A percentile compares a stretch with the other conserved stretches of the same genome.
phyloP scores from a whole-genome alignment of 1,140 invertebrate genomes.

The Brachionus sp. region DNA sequence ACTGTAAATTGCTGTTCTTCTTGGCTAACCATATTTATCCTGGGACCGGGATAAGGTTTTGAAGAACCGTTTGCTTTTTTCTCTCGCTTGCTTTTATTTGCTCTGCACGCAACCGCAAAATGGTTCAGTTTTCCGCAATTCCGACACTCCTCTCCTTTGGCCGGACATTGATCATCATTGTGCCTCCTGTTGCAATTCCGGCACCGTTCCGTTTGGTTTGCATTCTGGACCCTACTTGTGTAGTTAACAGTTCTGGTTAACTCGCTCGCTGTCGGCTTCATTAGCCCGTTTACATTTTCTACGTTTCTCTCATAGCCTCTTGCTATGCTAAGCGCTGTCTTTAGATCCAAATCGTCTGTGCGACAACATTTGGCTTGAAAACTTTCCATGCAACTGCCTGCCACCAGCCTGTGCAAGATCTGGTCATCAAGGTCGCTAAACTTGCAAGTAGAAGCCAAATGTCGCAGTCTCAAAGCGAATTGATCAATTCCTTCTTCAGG shows the following conservation, averaged over 20 bases:
- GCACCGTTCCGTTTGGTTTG: no score
- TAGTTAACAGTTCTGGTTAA: no score
- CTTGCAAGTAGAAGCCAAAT: neutral
- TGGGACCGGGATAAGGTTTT: neutral
- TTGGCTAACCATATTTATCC: neutral
- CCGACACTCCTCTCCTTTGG: neutral
- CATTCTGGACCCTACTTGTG: neutral
- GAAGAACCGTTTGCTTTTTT: neutral
- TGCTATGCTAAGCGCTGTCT: neutral
- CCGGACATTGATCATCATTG: neutral
- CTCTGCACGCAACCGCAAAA: neutral
- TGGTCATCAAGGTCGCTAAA: no score
- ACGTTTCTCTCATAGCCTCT: no score
- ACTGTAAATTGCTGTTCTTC: neutral
- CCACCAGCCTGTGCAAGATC: no score
- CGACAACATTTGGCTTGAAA: no score
- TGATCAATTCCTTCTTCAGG: neutral
- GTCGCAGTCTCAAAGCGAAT: neutral
- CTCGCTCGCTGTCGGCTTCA: no score
- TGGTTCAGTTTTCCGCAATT: neutral
- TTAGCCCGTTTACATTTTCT: no score
- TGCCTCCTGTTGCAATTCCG: neutral
- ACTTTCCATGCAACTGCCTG: no score
- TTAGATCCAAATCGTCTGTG: no score
- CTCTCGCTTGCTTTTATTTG: neutral